phyloP scores from a whole-genome alignment of 2,113 vertebrate genomes.

The Clupea harengus region DNA sequence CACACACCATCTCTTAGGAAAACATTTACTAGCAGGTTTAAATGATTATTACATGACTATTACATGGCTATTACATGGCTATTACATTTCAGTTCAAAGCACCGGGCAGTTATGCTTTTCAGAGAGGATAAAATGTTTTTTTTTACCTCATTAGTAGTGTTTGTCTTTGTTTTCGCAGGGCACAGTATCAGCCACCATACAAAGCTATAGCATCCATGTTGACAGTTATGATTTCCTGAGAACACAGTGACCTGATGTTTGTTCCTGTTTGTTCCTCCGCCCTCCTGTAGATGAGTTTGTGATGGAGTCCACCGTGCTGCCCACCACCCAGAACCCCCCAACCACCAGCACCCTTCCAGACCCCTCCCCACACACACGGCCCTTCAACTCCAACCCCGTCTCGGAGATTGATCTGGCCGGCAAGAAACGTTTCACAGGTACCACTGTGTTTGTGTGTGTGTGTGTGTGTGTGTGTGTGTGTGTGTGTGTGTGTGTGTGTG shows the following conservation, averaged over 20 bases:
- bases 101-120: not conserved
- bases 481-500: not conserved
- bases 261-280: not conserved
- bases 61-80: not conserved
- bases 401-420: constrained; percentile 85
- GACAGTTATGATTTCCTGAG: not conserved
- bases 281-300: constrained; percentile 58
- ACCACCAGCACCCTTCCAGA: constrained; percentile 52
- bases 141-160: not conserved
- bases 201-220: too few species aligned
- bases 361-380: constrained; percentile 53
- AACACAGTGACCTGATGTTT: not conserved
- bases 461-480: not conserved
- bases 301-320: constrained; percentile 71
- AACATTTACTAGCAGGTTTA: not conserved
- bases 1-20: not conserved
- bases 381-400: constrained; percentile 71
- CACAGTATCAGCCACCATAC: too few species aligned
- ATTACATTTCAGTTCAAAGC: not conserved
- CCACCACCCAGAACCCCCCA: constrained; percentile 57
- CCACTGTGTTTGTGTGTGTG: not conserved
- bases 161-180: too few species aligned
- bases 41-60: not conserved
- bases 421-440: constrained; percentile 92
- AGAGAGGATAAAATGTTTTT: not conserved